Evolutionary conservation across 2,797 vertebrate genomes (phyloP).

Genomic region (Peromyscus melanophrys): DNA sequence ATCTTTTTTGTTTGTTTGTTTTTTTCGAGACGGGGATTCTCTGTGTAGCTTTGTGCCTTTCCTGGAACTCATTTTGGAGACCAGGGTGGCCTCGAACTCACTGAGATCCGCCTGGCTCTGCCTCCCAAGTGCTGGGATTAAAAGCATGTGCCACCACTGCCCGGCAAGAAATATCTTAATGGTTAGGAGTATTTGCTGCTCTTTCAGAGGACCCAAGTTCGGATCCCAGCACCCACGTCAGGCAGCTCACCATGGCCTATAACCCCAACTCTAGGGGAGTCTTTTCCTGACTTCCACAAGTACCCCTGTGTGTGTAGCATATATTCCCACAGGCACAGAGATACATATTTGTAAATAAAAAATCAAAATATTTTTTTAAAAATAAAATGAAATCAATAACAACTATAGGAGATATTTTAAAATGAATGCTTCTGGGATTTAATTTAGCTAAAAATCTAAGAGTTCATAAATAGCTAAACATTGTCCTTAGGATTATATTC

Average conservation of each 20-base stretch:
- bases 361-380: background rate
- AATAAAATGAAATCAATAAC: background rate
- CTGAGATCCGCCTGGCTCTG: no score
- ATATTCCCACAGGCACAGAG: background rate
- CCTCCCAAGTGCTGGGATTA: no score
- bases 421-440: constrained; percentile 17
- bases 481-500: background rate
- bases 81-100: no score
- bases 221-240: background rate
- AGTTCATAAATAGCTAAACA: background rate
- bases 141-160: no score
- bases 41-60: no score
- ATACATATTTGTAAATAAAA: background rate
- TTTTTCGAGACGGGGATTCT: no score
- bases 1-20: no score
- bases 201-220: background rate
- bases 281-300: no score
- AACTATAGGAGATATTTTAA: background rate
- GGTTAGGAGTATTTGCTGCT: background rate
- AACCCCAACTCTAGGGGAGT: background rate
- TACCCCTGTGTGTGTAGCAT: background rate
- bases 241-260: background rate
- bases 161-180: background rate
- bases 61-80: no score
- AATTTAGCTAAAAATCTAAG: background rate